These are phyloP conservation scores for Leptinotarsa defecta DNA, from an alignment of 1,140 invertebrate genomes.

Conservation along the genomic window DNA sequence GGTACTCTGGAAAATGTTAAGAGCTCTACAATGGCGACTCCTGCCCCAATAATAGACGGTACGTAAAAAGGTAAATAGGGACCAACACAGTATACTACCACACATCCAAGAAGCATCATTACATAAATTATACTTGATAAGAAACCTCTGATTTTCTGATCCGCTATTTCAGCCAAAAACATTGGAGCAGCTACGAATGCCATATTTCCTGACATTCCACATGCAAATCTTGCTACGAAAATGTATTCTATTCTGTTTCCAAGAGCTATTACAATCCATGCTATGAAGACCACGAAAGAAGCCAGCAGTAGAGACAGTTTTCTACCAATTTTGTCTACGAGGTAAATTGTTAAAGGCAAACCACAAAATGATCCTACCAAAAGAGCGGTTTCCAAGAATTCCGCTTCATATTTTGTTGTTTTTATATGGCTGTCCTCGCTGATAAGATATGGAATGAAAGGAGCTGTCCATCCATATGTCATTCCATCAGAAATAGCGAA, in stretches of 20 bases:
- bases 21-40: background rate
- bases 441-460: slow-evolving; percentile 61
- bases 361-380: slow-evolving; percentile 66
- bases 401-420: slow-evolving; percentile 51
- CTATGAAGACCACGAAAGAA: slow-evolving; percentile 63
- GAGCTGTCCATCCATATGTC: slow-evolving; percentile 64
- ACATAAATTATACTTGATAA: slow-evolving; percentile 44
- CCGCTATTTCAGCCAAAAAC: slow-evolving; percentile 52
- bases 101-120: slow-evolving; percentile 48
- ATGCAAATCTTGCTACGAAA: slow-evolving; percentile 58
- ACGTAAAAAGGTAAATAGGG: slow-evolving; percentile 39
- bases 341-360: slow-evolving; percentile 59
- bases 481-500: slow-evolving; percentile 47
- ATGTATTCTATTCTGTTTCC: slow-evolving; percentile 40
- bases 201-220: slow-evolving; percentile 46
- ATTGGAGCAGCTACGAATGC: slow-evolving; percentile 49
- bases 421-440: slow-evolving; percentile 46
- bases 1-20: slow-evolving; percentile 43
- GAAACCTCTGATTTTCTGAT: slow-evolving; percentile 47
- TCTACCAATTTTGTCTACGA: slow-evolving; percentile 67
- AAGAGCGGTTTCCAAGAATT: slow-evolving; percentile 68
- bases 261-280: slow-evolving; percentile 58
- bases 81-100: slow-evolving; percentile 45
- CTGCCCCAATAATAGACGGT: slow-evolving; percentile 41
- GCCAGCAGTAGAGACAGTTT: slow-evolving; percentile 64